Conservation (phyloP, 2,113 vertebrate species). For the Micromys minutus region DNA sequence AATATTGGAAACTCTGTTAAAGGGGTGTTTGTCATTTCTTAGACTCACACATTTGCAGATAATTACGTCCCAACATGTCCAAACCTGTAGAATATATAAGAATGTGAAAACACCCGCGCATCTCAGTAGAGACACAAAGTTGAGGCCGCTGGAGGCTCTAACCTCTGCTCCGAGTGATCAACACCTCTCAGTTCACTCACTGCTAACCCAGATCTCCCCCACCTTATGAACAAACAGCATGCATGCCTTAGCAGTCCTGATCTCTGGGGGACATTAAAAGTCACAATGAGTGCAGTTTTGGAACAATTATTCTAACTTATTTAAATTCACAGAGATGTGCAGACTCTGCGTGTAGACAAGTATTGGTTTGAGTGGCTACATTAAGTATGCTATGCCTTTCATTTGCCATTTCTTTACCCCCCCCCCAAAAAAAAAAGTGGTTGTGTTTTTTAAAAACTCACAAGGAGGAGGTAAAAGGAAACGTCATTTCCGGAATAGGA, state of each 20-base stretch:
- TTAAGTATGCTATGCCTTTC: not conserved
- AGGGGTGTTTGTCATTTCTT: not conserved
- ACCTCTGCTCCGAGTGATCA: too few species aligned
- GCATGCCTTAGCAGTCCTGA: not conserved
- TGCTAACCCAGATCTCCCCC: too few species aligned
- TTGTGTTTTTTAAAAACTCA: not conserved
- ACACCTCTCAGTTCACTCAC: not conserved
- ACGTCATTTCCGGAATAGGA: not conserved
- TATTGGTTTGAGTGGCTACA: not conserved
- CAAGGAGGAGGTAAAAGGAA: not conserved
- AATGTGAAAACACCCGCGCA: not conserved
- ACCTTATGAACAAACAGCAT: not conserved
- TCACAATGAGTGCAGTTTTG: not conserved
- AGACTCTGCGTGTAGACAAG: not conserved
- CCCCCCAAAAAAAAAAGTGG: too few species aligned
- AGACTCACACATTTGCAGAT: not conserved
- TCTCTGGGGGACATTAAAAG: not conserved
- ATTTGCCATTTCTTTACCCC: not conserved
- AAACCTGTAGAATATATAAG: not conserved
- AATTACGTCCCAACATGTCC: not conserved
- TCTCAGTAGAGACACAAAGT: not conserved
- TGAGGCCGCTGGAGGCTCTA: not conserved
- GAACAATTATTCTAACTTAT: not conserved
- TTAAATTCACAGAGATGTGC: not conserved
- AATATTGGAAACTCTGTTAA: not conserved